Evolutionary conservation across 2,888 invertebrate genomes (phyloP).

Genomic region (Pocota personata): DNA sequence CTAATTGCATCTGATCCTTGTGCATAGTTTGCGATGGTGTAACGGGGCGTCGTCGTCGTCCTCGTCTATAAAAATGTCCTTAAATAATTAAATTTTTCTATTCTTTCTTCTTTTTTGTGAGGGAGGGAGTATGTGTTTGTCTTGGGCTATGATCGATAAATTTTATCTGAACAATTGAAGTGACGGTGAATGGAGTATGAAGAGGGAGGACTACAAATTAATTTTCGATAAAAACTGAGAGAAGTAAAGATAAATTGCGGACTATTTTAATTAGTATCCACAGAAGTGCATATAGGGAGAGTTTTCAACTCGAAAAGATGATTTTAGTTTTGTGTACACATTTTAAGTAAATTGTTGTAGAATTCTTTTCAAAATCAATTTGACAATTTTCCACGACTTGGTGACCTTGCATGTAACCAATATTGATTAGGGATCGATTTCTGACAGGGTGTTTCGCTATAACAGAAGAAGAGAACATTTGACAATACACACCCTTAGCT

Average conservation of each 20-base stretch:
- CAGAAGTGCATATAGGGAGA: neutral
- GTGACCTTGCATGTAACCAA: too few species aligned
- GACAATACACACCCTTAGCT: too few species aligned
- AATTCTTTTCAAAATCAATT: too few species aligned
- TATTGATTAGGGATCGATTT: too few species aligned
- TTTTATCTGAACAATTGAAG: slow-evolving; percentile 66
- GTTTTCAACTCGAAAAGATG: neutral
- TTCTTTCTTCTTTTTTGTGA: slow-evolving; percentile 26
- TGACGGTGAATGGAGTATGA: slow-evolving; percentile 4
- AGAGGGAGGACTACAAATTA: slow-evolving; percentile 51
- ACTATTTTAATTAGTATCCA: slow-evolving; percentile 60
- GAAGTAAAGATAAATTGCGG: slow-evolving; percentile 38
- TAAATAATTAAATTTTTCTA: slow-evolving; percentile 73
- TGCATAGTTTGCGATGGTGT: slow-evolving; percentile 15
- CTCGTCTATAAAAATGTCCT: slow-evolving; percentile 73
- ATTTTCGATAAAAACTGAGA: slow-evolving; percentile 57
- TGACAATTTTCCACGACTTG: too few species aligned
- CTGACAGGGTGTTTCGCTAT: too few species aligned
- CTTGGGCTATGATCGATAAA: slow-evolving; percentile 68
- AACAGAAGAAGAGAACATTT: too few species aligned
- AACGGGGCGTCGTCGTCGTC: slow-evolving; percentile 51
- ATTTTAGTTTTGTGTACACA: too few species aligned
- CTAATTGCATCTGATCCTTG: slow-evolving; percentile 73
- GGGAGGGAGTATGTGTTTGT: neutral
- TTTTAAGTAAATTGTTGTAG: too few species aligned